These are phyloP conservation scores for Trachelus troglodyta DNA, from an alignment of 2,888 invertebrate species.

Conservation along the genomic window DNA sequence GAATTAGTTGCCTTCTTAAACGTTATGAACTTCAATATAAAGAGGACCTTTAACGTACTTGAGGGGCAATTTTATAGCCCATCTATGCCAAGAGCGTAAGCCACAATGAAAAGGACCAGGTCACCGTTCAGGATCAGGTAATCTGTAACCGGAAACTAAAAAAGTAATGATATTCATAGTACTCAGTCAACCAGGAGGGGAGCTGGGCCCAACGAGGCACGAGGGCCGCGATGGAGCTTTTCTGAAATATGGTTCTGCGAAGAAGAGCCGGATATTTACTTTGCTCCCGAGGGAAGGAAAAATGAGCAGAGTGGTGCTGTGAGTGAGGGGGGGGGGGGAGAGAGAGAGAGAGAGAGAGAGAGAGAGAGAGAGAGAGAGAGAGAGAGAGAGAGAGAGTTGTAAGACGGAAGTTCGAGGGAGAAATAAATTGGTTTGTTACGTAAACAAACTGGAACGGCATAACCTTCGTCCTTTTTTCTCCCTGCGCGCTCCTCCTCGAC, in stretches of 20 bases:
- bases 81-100: conserved; percentile 19
- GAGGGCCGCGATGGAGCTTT: conserved; percentile 13
- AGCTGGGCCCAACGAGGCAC: neutral
- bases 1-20: too few species aligned
- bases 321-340: too few species aligned
- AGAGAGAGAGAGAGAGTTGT: too few species aligned
- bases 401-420: neutral
- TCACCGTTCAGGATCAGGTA: conserved; percentile 13
- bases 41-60: too few species aligned
- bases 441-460: conserved; percentile 29
- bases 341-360: too few species aligned
- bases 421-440: conserved; percentile 40
- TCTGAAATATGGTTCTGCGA: conserved; percentile 29
- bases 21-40: too few species aligned
- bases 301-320: neutral
- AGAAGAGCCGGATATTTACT: conserved; percentile 34
- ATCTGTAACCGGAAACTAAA: conserved; percentile 23
- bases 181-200: conserved; percentile 15
- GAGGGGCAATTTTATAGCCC: too few species aligned
- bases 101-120: conserved; percentile 10
- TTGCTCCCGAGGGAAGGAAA: conserved; percentile 20
- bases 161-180: conserved; percentile 35
- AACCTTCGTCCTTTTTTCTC: conserved; percentile 3
- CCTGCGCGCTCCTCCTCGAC: conserved; percentile 13
- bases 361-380: too few species aligned